These are phyloP conservation scores for Ctenochaetus hawaiiensis DNA, from an alignment of 2,797 vertebrate genomes.

Conservation along the genomic window DNA sequence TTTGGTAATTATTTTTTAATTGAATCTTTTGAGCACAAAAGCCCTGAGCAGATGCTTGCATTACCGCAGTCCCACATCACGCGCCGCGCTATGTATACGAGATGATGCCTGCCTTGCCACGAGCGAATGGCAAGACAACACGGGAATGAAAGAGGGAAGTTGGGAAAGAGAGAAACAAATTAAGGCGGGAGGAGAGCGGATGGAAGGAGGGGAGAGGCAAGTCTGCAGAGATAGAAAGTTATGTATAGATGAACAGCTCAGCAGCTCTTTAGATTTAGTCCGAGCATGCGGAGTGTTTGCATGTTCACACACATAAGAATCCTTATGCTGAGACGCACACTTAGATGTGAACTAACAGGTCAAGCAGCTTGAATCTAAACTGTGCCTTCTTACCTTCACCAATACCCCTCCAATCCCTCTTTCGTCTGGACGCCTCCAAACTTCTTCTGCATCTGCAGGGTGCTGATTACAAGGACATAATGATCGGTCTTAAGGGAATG, in stretches of 20 bases:
- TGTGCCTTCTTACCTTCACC: slow-evolving; percentile 60
- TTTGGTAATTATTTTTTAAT: slow-evolving; percentile 93
- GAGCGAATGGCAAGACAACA: slow-evolving; percentile 63
- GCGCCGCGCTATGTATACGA: slow-evolving; percentile 74
- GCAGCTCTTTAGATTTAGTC: slow-evolving; percentile 63
- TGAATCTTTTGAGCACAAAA: slow-evolving; percentile 93
- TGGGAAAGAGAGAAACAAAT: slow-evolving; percentile 33
- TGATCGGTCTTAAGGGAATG: slow-evolving; percentile 73
- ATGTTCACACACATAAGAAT: slow-evolving; percentile 12
- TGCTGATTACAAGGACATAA: slow-evolving; percentile 79
- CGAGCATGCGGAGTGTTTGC: slow-evolving; percentile 12
- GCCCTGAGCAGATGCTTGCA: slow-evolving; percentile 88
- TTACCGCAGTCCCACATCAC: slow-evolving; percentile 81
- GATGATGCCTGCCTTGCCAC: slow-evolving; percentile 77
- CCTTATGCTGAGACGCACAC: slow-evolving; percentile 65
- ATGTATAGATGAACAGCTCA: slow-evolving; percentile 74
- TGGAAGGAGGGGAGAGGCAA: slow-evolving; percentile 14
- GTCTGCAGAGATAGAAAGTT: slow-evolving; percentile 71
- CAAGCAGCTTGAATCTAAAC: slow-evolving; percentile 72
- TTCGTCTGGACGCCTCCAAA: slow-evolving; percentile 58
- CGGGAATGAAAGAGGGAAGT: slow-evolving; percentile 38
- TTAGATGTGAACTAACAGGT: slow-evolving; percentile 64
- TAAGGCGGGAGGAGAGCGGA: slow-evolving; percentile 26
- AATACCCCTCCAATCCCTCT: slow-evolving; percentile 51
- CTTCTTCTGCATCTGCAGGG: slow-evolving; percentile 63